Evolutionary conservation across 1,140 invertebrate species (phyloP).

Genomic region (Pinna nobilis): DNA sequence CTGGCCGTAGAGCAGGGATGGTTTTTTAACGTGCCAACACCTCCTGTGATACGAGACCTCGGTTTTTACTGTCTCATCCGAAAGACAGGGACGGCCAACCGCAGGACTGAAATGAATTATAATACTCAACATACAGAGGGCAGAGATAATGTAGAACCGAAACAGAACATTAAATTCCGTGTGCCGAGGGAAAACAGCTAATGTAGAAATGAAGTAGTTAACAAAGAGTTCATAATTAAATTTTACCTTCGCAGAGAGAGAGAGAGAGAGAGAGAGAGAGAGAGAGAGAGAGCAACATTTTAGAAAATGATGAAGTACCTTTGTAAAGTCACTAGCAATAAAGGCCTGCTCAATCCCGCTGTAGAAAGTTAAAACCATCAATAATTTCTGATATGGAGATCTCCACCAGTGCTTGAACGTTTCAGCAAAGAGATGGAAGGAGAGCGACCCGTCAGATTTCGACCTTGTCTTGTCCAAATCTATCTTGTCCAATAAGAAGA

Average conservation of each 20-base stretch:
- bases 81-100: no score
- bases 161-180: slow-evolving; percentile 72
- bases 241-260: no score
- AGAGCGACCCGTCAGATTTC: slow-evolving; percentile 46
- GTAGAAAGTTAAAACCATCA: slow-evolving; percentile 96
- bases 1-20: no score
- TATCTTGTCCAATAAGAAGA: slow-evolving; percentile 87
- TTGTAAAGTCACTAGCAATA: slow-evolving; percentile 94
- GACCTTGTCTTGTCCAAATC: slow-evolving; percentile 44
- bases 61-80: no score
- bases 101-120: no score
- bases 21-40: no score
- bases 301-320: slow-evolving; percentile 76
- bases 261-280: no score
- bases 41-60: no score
- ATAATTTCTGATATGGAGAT: slow-evolving; percentile 86
- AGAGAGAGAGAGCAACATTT: background rate
- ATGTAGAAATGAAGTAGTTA: no score
- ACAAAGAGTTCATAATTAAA: no score
- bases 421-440: slow-evolving; percentile 86
- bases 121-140: slow-evolving; percentile 92
- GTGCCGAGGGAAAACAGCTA: no score
- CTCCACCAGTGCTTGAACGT: slow-evolving; percentile 90
- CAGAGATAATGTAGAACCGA: slow-evolving; percentile 94
- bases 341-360: slow-evolving; percentile 98